Evolutionary conservation across 2,888 invertebrate species (phyloP).

Genomic region (Acronicta psi): DNA sequence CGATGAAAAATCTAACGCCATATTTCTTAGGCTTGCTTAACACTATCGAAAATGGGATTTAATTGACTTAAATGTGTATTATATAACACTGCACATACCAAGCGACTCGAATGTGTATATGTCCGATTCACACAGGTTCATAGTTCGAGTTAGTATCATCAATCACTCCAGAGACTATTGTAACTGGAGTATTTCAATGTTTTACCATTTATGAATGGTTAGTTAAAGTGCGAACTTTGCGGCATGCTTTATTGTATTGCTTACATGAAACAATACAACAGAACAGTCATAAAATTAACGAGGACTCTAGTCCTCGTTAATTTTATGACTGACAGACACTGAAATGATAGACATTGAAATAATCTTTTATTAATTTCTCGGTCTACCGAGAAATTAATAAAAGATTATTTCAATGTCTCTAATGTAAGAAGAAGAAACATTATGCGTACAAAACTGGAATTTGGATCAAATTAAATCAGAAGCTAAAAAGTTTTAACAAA

Average conservation of each 20-base stretch:
- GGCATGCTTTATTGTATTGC: conserved; percentile 16
- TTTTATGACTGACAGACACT: too few species aligned
- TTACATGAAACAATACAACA: conserved; percentile 5
- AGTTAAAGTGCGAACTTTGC: conserved; percentile 29
- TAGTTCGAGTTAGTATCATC: conserved; percentile 41
- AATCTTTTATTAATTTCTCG: too few species aligned
- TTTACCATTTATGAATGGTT: conserved; percentile 34
- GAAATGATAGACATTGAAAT: too few species aligned
- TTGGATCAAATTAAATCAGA: too few species aligned
- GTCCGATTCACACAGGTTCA: conserved; percentile 40
- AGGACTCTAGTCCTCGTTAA: too few species aligned
- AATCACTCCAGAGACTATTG: conserved; percentile 41
- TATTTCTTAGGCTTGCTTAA: conserved; percentile 48
- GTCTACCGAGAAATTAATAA: neutral
- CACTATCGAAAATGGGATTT: conserved; percentile 38
- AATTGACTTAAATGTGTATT: conserved; percentile 44
- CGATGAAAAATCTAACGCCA: conserved; percentile 62
- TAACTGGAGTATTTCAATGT: conserved; percentile 45
- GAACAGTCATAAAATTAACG: conserved; percentile 7
- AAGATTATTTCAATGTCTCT: neutral
- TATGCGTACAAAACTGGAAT: too few species aligned
- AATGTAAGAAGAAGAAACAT: too few species aligned
- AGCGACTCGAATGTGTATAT: conserved; percentile 9
- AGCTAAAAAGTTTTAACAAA: too few species aligned
- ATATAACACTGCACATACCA: conserved; percentile 30